Percentiles rank a stretch among this genome's conserved stretches.
phyloP scores from a whole-genome alignment of 2,797 vertebrate species.

The Sandelia bainsii region DNA sequence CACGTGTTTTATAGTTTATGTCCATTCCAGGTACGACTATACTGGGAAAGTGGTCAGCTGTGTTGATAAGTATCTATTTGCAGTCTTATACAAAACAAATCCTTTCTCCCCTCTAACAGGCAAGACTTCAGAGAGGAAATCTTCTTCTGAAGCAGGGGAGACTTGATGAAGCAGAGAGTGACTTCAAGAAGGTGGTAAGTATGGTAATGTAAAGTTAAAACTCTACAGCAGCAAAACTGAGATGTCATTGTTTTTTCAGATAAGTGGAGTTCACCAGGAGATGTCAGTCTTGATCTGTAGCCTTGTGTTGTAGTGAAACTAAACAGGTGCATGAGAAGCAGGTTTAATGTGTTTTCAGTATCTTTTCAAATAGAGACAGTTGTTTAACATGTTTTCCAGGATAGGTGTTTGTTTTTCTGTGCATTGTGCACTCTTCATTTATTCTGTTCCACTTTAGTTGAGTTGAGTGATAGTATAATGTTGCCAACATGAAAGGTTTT shows the following conservation, averaged over 20 bases:
- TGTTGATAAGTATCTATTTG: slow-evolving; percentile 26
- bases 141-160: slow-evolving; percentile 94
- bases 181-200: slow-evolving; percentile 95
- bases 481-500: background rate
- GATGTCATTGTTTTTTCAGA: background rate
- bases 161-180: slow-evolving; percentile 94
- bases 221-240: background rate
- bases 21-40: background rate
- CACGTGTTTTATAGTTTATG: background rate
- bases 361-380: background rate
- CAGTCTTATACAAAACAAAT: background rate
- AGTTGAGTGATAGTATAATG: background rate
- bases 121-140: slow-evolving; percentile 94
- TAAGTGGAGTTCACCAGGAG: slow-evolving; percentile 56
- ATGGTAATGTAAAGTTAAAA: background rate
- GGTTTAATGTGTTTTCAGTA: background rate
- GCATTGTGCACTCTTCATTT: background rate
- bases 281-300: slow-evolving; percentile 66
- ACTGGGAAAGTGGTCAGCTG: slow-evolving; percentile 39
- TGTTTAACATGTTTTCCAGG: background rate
- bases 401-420: background rate
- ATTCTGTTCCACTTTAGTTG: background rate
- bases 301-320: background rate
- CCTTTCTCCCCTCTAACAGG: slow-evolving; percentile 78
- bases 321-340: background rate